Base-by-base conservation (phyloP, 1,140 invertebrate genomes). In the Ditylenchus dipsaci region DNA sequence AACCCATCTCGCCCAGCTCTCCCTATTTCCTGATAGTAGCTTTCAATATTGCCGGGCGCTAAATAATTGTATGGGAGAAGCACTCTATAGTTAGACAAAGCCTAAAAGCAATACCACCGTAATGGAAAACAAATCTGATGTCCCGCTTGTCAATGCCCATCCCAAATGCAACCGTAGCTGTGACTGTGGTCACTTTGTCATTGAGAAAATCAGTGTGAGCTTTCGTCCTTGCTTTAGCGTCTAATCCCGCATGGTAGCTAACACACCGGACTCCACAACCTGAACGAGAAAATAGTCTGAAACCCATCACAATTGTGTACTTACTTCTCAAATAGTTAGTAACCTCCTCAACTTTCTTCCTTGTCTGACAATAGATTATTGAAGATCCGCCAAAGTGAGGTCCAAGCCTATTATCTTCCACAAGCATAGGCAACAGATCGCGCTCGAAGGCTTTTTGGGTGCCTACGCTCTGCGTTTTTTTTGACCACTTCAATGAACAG, bases 11-110 rank as follows among this genome's bases (percentile, higher is more conserved):
- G 86, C 1, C 95, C 95, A 21, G 95, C 93, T 56, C 95, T 86
- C 11, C 95, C 95, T 61, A 92, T 90, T 86, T 98, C 95, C 84
- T 97, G 95, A 85, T 97, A 97, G 82, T 94, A 95, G 0, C 92
- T 91, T 86, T 97, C 95, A 76, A 97, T 89, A 9, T 91, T 94
- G 85, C 95, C 95, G 23, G 95, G 94, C 66, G 97, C 68, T 70
- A 27, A 69, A 71, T 45, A 45, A 45, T n/a, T 45, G n/a, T 45
- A 11, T 38, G 33, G 11, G 11, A 38, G 11, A 38, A 5, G 3
- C n/a, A 15, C 15, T 53, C 15, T 53, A 53, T 21, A 53, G 15
- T 1, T 21, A 17, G 49, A 53, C 8, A 53, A 53, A 53, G n/a
- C n/a, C n/a, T n/a, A n/a, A n/a, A 53, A 53, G 23, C n/a, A 19